Evolutionary conservation across 1,140 invertebrate genomes (phyloP).

Genomic region (Drosophila busckii): DNA sequence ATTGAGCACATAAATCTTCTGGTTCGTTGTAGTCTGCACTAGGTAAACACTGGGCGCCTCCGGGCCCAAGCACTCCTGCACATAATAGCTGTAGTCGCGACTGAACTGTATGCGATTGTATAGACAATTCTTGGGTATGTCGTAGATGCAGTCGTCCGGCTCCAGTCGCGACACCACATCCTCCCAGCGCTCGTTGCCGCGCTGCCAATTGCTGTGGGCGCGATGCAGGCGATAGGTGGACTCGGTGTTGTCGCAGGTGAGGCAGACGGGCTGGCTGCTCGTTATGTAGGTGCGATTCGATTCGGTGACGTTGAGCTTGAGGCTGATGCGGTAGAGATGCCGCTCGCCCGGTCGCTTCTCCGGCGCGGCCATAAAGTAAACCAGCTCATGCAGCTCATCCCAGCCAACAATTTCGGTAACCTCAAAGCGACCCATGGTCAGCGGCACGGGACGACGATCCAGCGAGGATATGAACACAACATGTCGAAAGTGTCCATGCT

Average conservation of each 20-base stretch:
- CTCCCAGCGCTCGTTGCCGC: conserved; percentile 58
- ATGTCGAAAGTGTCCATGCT: conserved; percentile 79
- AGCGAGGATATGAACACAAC: conserved; percentile 80
- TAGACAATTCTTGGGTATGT: conserved; percentile 81
- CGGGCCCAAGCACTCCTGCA: conserved; percentile 87
- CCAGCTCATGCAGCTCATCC: conserved; percentile 82
- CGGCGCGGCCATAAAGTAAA: conserved; percentile 87
- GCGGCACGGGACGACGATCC: conserved; percentile 73
- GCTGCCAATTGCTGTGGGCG: conserved; percentile 36
- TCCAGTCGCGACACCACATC: conserved; percentile 56
- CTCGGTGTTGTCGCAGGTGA: conserved; percentile 74
- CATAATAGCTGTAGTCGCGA: conserved; percentile 82
- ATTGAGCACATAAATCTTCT: conserved; percentile 81
- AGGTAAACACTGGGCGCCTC: conserved; percentile 84
- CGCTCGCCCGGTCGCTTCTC: conserved; percentile 84
- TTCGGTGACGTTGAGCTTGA: conserved; percentile 78
- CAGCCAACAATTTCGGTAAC: conserved; percentile 84
- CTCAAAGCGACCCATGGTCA: conserved; percentile 85
- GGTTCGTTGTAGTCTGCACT: conserved; percentile 81
- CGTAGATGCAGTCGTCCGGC: conserved; percentile 65
- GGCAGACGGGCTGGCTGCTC: conserved; percentile 66
- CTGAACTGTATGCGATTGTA: conserved; percentile 84
- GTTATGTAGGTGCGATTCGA: conserved; percentile 75
- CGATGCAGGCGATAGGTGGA: conserved; percentile 57
- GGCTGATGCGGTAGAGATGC: conserved; percentile 85